Base-by-base conservation (phyloP, 2,888 invertebrate genomes). In the Hanleya hanleyi region DNA sequence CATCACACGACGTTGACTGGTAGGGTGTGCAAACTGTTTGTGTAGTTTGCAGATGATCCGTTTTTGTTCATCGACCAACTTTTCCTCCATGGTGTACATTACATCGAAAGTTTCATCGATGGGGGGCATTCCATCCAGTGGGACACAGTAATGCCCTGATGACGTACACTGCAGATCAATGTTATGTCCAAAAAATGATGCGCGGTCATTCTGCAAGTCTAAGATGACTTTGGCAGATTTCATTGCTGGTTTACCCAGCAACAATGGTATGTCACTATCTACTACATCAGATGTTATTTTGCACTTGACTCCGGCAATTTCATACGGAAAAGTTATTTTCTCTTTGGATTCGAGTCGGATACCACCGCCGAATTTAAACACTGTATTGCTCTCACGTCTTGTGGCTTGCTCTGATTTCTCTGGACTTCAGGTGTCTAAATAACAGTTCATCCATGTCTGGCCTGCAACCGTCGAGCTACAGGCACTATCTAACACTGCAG, bases 161-260 rank as follows among this genome's bases (percentile, higher is more conserved):
- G 7, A 62, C 5, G 62, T 62, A 35, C 62, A 62, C 12, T 32
- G 26, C 9, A 62, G 22, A 22, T 62, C 62, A 15, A 62, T 33
- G 9, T 32, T 22, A 9, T 62, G 26, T 62, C 62, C 62, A 62
- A 62, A 62, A 33, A 62, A 32, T 7, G 62, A 18, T 7, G 62
- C 62, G 7, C 33, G 72, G 68, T 80, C 78, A 77, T 76, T 73
- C 38, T 71, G 74, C 18, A 77, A 49, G 57, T 80, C 80, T n/a
- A 80, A 50, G 57, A 74, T 72, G 2, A 77, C 64, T 69, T 61
- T 69, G 18, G 77, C 77, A 51, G 57, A 67, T 47, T 78, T 78
- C 69, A 78, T 71, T n/a, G 76, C 71, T n/a, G 69, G 41, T 38
- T 76, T 62, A 15, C 33, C 62, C 7, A 62, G 62, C 22, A 62